Percentiles rank a stretch among this genome's conserved stretches.
These are phyloP conservation scores for Zaprionus taronus DNA, from an alignment of 1,140 invertebrate species.

Conservation along the genomic window DNA sequence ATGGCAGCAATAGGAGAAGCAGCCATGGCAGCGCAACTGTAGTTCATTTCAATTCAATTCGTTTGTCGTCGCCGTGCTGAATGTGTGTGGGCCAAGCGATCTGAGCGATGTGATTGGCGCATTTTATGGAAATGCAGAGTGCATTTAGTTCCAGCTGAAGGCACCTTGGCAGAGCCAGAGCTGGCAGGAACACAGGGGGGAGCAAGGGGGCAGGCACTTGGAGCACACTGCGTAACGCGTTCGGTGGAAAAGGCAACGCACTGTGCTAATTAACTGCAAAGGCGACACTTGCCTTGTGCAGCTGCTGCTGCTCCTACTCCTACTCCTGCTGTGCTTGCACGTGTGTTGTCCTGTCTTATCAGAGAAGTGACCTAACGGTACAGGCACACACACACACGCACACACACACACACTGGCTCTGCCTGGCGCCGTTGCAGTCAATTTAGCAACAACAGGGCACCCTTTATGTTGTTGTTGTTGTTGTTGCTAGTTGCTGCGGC, in stretches of 20 bases:
- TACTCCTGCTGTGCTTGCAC: constrained; percentile 50
- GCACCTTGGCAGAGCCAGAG: neutral
- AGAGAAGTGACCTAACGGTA: constrained; percentile 53
- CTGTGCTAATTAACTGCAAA: constrained; percentile 69
- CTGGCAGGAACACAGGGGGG: neutral
- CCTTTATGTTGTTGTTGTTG: constrained; percentile 10
- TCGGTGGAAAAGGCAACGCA: constrained; percentile 56
- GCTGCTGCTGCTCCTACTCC: constrained; percentile 44
- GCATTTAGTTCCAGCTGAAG: constrained; percentile 39
- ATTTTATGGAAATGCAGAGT: constrained; percentile 76
- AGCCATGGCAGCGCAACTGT: constrained; percentile 19
- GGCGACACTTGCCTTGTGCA: constrained; percentile 49
- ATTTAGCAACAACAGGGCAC: constrained; percentile 56
- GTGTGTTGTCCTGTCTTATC: constrained; percentile 44
- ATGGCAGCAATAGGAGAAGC: constrained; percentile 20
- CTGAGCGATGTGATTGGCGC: constrained; percentile 69
- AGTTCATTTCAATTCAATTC: constrained; percentile 82
- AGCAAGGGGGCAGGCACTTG: neutral
- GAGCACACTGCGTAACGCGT: constrained; percentile 12
- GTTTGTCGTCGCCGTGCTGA: constrained; percentile 54
- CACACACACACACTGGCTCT: neutral
- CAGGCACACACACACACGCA: constrained; percentile 1
- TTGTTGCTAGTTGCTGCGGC: constrained; percentile 13
- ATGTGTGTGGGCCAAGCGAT: constrained; percentile 64
- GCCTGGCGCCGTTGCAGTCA: constrained; percentile 50